Evolutionary conservation across 2,888 invertebrate species (phyloP).

Genomic region (Callyntrura sp.): DNA sequence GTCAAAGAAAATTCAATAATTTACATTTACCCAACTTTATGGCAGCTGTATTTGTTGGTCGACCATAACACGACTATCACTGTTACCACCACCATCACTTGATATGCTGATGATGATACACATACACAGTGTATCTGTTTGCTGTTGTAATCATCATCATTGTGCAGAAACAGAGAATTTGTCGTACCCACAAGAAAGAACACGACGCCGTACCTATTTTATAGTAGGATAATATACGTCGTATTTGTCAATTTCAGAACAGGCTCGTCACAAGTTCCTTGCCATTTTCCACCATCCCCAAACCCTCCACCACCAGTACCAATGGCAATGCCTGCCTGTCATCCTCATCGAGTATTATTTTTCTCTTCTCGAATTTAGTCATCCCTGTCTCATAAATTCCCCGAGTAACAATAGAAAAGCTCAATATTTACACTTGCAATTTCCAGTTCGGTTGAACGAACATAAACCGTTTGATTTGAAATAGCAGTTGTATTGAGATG

Average conservation of each 20-base stretch:
- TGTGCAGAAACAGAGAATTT: no score
- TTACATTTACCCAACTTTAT: constrained; percentile 63
- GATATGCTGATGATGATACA: no score
- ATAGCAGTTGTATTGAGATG: no score
- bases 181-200: no score
- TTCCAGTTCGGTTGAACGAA: constrained; percentile 62
- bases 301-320: neutral
- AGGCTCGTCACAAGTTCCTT: constrained; percentile 8
- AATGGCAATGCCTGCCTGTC: no score
- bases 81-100: no score
- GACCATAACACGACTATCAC: constrained; percentile 22
- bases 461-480: constrained; percentile 1
- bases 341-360: constrained; percentile 8
- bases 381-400: constrained; percentile 74
- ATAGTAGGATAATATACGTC: constrained; percentile 20
- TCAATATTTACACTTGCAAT: constrained; percentile 74
- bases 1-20: constrained; percentile 65
- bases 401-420: constrained; percentile 64
- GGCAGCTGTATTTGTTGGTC: constrained; percentile 32
- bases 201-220: constrained; percentile 36
- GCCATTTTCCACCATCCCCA: neutral
- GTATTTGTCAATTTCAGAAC: constrained; percentile 37
- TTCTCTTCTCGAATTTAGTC: constrained; percentile 67
- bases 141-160: no score
- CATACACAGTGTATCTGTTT: no score